Evolutionary conservation across 2,888 invertebrate species (phyloP).

Genomic region (Drosophila fungiperda): DNA sequence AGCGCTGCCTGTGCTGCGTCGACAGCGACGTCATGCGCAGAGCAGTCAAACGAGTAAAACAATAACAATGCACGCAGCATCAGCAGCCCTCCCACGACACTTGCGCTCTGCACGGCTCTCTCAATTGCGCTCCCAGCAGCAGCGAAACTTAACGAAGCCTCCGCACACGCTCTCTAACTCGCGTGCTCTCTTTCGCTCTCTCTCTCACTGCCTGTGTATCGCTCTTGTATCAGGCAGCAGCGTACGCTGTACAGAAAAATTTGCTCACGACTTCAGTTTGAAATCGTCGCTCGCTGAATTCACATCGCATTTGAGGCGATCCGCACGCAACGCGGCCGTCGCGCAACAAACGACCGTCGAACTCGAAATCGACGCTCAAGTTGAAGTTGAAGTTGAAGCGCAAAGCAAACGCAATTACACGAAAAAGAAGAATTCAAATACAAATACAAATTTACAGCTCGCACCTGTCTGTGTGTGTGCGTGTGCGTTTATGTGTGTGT

Average conservation of each 20-base stretch:
- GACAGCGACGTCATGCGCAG: slow-evolving; percentile 62
- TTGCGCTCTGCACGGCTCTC: slow-evolving; percentile 56
- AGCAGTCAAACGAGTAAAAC: slow-evolving; percentile 54
- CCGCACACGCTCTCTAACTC: slow-evolving; percentile 9
- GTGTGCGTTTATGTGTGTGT: slow-evolving; percentile 6
- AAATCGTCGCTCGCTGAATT: slow-evolving; percentile 80
- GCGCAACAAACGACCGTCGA: slow-evolving; percentile 64
- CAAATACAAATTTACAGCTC: slow-evolving; percentile 48
- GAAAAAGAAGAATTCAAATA: slow-evolving; percentile 2
- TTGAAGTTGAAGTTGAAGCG: slow-evolving; percentile 42
- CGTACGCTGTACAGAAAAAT: slow-evolving; percentile 30
- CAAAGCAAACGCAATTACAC: slow-evolving; percentile 40
- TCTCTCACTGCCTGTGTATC: background rate
- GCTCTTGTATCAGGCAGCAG: slow-evolving; percentile 22
- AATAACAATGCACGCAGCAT: slow-evolving; percentile 62
- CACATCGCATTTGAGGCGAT: slow-evolving; percentile 57
- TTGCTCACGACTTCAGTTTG: slow-evolving; percentile 67
- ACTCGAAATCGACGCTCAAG: slow-evolving; percentile 41
- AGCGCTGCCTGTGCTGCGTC: slow-evolving; percentile 54
- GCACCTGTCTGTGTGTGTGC: slow-evolving; percentile 39
- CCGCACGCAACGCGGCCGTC: slow-evolving; percentile 62
- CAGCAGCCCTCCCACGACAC: slow-evolving; percentile 63
- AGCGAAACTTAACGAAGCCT: slow-evolving; percentile 49
- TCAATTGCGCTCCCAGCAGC: slow-evolving; percentile 2
- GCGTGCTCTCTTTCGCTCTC: slow-evolving; percentile 1